Evolutionary conservation across 2,797 vertebrate genomes (phyloP).

Genomic region (Chiroxiphia lanceolata): DNA sequence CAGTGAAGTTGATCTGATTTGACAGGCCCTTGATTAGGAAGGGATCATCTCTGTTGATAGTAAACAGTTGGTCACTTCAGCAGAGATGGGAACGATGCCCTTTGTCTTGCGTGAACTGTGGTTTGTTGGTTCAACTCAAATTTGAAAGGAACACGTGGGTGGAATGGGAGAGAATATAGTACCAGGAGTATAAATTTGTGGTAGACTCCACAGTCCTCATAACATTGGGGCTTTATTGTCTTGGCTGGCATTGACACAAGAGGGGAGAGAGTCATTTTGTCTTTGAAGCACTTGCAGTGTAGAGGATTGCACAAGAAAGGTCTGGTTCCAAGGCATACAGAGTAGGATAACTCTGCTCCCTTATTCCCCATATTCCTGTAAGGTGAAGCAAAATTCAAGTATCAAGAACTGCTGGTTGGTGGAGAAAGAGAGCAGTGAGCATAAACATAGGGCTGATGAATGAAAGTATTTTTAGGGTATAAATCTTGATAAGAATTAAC

Average conservation of each 20-base stretch:
- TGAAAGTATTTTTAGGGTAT: not conserved
- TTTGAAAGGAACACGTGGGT: not conserved
- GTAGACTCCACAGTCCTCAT: not conserved
- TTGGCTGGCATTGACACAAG: not conserved
- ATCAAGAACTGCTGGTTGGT: not conserved
- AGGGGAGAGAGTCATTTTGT: not conserved
- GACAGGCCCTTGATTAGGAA: constrained; percentile 58
- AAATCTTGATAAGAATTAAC: not conserved
- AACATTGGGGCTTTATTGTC: not conserved
- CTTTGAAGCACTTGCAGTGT: not conserved
- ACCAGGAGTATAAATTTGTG: not conserved
- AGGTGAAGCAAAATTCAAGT: not conserved
- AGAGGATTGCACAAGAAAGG: not conserved
- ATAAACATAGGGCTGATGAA: not conserved
- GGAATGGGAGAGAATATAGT: not conserved
- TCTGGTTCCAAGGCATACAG: not conserved
- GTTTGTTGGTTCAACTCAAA: constrained; percentile 30
- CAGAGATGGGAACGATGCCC: not conserved
- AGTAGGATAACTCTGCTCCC: not conserved
- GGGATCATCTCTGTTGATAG: constrained; percentile 69
- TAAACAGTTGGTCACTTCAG: constrained; percentile 71
- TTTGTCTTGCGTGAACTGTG: constrained; percentile 14
- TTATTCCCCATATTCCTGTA: not conserved
- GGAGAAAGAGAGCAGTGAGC: not conserved
- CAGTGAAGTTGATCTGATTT: constrained; percentile 37